Conservation (phyloP, 2,888 invertebrate genomes). For the Dysmachus trigonus region DNA sequence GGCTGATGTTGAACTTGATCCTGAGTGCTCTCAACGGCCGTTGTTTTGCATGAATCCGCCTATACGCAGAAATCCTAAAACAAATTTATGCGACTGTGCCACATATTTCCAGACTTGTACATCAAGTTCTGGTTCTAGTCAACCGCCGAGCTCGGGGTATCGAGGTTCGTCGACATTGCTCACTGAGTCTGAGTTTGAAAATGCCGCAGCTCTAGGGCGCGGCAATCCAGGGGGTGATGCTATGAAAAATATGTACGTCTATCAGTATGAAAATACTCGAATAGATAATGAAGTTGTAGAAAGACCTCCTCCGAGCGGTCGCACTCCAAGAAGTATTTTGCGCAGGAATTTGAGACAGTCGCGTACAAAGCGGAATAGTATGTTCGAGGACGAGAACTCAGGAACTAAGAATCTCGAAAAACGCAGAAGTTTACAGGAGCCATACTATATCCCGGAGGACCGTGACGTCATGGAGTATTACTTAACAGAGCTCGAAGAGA, state of each 20-base stretch:
- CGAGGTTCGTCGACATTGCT: conserved; percentile 86
- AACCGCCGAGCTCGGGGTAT: conserved; percentile 87
- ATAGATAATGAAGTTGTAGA: conserved; percentile 68
- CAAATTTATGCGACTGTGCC: conserved; percentile 62
- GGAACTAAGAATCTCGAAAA: conserved; percentile 68
- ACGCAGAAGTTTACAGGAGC: conserved; percentile 79
- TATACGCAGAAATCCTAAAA: conserved; percentile 73
- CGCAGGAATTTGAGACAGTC: conserved; percentile 57
- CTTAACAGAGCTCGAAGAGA: conserved; percentile 55
- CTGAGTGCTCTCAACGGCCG: conserved; percentile 67
- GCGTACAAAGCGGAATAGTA: conserved; percentile 77
- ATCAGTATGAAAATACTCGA: conserved; percentile 79
- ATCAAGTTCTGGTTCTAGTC: conserved; percentile 67
- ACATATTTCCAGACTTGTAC: conserved; percentile 56
- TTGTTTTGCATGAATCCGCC: conserved; percentile 69
- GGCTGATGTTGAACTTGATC: conserved; percentile 67
- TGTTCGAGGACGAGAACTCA: conserved; percentile 74
- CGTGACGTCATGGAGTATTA: conserved; percentile 56
- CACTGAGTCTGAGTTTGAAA: conserved; percentile 71
- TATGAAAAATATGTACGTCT: conserved; percentile 76
- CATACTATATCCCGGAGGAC: conserved; percentile 65
- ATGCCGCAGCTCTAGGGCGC: conserved; percentile 50
- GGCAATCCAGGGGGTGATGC: conserved; percentile 57
- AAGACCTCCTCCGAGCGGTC: conserved; percentile 70
- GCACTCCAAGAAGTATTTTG: conserved; percentile 67